phyloP scores from a whole-genome alignment of 2,888 invertebrate genomes.

The Tenthredo distinguenda region DNA sequence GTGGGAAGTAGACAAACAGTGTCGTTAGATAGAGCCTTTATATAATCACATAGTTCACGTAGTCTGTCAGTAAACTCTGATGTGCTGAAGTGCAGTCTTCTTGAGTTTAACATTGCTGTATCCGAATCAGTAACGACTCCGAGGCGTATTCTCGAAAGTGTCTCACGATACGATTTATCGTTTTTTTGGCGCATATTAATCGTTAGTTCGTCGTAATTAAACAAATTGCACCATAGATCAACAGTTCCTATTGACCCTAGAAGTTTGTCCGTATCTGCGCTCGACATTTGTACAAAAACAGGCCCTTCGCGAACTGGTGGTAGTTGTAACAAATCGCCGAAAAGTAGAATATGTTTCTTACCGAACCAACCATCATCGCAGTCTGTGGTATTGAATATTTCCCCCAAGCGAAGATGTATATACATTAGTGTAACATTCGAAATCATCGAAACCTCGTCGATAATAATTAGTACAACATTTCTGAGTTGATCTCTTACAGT shows the following conservation, averaged over 20 bases:
- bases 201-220: constrained; percentile 66
- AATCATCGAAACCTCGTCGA: constrained; percentile 64
- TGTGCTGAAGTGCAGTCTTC: neutral
- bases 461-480: constrained; percentile 65
- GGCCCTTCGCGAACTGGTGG: no score
- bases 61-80: neutral
- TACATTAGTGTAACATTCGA: constrained; percentile 64
- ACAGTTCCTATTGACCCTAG: constrained; percentile 61
- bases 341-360: no score
- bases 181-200: constrained; percentile 66
- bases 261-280: no score
- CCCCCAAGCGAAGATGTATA: no score
- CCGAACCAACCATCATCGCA: no score
- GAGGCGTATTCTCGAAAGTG: constrained; percentile 56
- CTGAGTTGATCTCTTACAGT: constrained; percentile 62
- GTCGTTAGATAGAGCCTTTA: no score
- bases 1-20: no score
- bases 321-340: no score
- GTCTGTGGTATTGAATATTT: no score
- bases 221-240: constrained; percentile 65
- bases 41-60: neutral
- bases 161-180: constrained; percentile 61
- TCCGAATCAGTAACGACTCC: no score
- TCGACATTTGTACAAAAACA: no score
- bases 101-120: neutral